These are phyloP conservation scores for Actinopyga echinites DNA, from an alignment of 53 echinoderm and acorn worm species.

Conservation along the genomic window DNA sequence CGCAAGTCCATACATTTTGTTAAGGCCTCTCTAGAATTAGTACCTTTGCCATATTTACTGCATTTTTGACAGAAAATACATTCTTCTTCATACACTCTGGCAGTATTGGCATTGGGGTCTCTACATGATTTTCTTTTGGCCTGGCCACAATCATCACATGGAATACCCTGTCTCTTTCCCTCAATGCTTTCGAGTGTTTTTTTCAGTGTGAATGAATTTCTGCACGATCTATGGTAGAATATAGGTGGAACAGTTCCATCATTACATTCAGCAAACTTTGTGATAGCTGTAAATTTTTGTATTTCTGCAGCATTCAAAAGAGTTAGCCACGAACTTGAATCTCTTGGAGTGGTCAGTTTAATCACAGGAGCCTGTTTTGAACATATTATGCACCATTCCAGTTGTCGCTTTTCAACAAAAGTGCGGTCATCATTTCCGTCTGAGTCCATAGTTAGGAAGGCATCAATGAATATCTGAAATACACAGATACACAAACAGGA, in stretches of 20 bases:
- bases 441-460: too few species aligned
- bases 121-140: neutral
- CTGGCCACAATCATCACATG: neutral
- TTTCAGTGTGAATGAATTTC: neutral
- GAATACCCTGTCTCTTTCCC: too few species aligned
- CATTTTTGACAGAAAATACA: constrained; percentile 52
- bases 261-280: neutral
- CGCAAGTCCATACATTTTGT: constrained; percentile 37
- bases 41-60: constrained; percentile 46
- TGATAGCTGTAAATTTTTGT: neutral
- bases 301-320: neutral
- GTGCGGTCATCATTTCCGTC: too few species aligned
- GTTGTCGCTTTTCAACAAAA: too few species aligned
- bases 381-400: neutral
- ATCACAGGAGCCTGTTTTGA: neutral
- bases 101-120: neutral
- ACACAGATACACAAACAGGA: too few species aligned
- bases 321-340: neutral
- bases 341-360: neutral
- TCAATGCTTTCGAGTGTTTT: neutral
- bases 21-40: constrained; percentile 37
- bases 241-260: neutral
- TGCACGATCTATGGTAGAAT: neutral
- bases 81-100: constrained; percentile 33
- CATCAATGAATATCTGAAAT: too few species aligned